Evolutionary conservation across 2,113 vertebrate species (phyloP), one percentile per base, ranked within the genome.

Genomic region (Pyrgilauda ruficollis): DNA sequence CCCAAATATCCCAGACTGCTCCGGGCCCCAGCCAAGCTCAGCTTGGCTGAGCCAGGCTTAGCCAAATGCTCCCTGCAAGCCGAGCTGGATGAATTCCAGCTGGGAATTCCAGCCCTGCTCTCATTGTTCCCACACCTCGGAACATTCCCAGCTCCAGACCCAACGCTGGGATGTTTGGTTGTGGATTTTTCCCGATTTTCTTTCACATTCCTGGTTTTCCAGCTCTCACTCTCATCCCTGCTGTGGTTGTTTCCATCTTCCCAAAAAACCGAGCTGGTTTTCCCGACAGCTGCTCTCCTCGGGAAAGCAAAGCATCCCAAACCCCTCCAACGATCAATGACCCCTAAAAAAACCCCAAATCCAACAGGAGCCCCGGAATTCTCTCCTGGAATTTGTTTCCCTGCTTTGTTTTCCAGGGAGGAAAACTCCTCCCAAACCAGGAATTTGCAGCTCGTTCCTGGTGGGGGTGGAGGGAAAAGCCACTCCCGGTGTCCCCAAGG

Each of bases 381-480:
- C 53, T 53, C 55, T 53, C 22, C 61, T 14, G 46, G 46, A 30
- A 68, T 35, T 47, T 1, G 2, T 10, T 84, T 74, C 43, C 28
- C 63, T 6, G 19, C 30, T 73, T 72, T 28, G 63, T 11, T 81
- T 73, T 43, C 28, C 58, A 27, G 49, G 72, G 43, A 47, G 15
- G 2, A 35, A 43, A 58, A 12, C 2, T 68, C 44, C 12, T 27
- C 31, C 12, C 28, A 13, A 46, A 17, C 5, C 49, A 1, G 63
- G 70, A 19, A 17, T 75, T 27, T 19, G 5, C 26, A 22, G 39
- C 69, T 52, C 35, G 50, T 26, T 30, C 46, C 74, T 8, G 9
- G 3, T 0, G 0, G 37, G 27, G 50, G 5, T 0, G 3, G 31
- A 14, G 15, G 2, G 15, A 21, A 56, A 37, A 22, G 5, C 1